A percentile compares a stretch with the other conserved stretches of the same genome.
phyloP scores from a whole-genome alignment of 2,797 vertebrate genomes.

The Anguilla obscura region DNA sequence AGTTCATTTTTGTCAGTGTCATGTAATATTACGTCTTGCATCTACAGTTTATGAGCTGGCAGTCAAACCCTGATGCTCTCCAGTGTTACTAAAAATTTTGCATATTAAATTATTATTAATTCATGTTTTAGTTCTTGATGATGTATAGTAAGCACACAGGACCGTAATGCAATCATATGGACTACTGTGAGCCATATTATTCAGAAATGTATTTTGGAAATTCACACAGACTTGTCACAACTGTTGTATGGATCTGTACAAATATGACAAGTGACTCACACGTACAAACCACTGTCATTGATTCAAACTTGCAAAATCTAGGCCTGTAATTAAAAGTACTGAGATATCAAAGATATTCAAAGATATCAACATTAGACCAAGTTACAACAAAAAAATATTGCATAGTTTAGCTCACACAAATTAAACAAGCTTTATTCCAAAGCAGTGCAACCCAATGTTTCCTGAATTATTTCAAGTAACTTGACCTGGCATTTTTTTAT shows the following conservation, averaged over 20 bases:
- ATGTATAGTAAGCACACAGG: background rate
- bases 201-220: background rate
- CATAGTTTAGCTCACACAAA: too few species aligned
- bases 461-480: too few species aligned
- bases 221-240: slow-evolving; percentile 1
- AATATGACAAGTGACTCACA: too few species aligned
- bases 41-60: background rate
- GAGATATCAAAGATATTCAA: too few species aligned
- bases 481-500: too few species aligned
- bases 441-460: too few species aligned
- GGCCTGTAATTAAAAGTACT: too few species aligned
- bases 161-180: slow-evolving; percentile 8
- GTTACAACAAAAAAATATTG: too few species aligned
- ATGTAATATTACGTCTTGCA: background rate
- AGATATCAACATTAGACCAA: too few species aligned
- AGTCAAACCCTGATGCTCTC: background rate
- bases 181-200: background rate
- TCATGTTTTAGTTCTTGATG: background rate
- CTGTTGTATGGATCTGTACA: background rate
- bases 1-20: background rate
- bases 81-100: background rate
- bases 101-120: background rate
- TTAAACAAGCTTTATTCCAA: too few species aligned
- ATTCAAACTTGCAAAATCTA: too few species aligned
- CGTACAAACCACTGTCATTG: background rate